Percentiles rank a stretch among this genome's conserved stretches.
phyloP scores from a whole-genome alignment of 2,888 invertebrate species.

The Malachius bipustulatus region DNA sequence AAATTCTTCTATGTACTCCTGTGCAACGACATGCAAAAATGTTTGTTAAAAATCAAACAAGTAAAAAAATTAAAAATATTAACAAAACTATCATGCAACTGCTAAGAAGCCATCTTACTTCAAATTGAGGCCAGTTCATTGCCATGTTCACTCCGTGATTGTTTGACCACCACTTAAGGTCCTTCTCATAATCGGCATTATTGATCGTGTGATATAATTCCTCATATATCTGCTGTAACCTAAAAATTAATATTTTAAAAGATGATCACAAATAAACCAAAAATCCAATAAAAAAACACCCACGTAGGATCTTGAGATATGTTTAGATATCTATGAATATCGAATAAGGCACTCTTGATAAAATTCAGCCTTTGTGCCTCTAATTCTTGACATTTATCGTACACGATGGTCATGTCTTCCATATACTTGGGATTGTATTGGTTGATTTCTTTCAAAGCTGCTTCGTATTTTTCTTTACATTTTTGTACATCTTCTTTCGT shows the following conservation, averaged over 20 bases:
- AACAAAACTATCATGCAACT: no score
- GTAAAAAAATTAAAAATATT: no score
- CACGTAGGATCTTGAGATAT: constrained; percentile 88
- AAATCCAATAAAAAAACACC: no score
- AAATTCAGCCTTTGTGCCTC: constrained; percentile 90
- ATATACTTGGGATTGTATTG: constrained; percentile 97
- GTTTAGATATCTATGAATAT: constrained; percentile 89
- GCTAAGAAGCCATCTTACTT: no score
- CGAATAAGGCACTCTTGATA: constrained; percentile 91
- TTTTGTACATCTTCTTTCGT: constrained; percentile 92
- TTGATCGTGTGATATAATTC: constrained; percentile 91
- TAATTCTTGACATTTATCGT: constrained; percentile 94
- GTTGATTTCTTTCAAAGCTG: constrained; percentile 84
- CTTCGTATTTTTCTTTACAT: constrained; percentile 86
- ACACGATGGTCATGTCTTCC: constrained; percentile 95
- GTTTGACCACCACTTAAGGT: constrained; percentile 98
- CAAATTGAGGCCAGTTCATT: constrained; percentile 99
- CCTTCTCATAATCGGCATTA: constrained; percentile 90
- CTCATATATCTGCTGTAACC: constrained; percentile 93
- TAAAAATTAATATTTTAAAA: no score
- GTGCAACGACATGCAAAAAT: constrained; percentile 43
- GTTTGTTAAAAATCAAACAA: no score
- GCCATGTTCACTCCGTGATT: constrained; percentile 98
- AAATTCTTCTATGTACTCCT: constrained; percentile 97
- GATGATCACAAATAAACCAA: no score